These are phyloP conservation scores for Patiria miniata DNA, from an alignment of 35 echinoderm and acorn worm species.

Conservation along the genomic window DNA sequence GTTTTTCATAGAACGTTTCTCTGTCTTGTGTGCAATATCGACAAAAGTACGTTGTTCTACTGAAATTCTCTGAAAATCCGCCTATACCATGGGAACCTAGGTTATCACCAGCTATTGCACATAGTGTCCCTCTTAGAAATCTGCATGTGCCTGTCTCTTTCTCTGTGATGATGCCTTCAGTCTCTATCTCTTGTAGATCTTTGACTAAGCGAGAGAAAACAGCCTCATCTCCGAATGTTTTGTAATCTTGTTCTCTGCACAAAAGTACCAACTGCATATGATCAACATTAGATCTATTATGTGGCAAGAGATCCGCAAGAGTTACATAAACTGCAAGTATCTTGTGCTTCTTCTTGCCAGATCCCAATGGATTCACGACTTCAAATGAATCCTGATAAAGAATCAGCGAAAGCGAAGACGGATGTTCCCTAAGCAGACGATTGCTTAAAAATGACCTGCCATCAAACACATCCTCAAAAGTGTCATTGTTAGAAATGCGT, in stretches of 20 bases:
- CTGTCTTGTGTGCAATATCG: slow-evolving; percentile 16
- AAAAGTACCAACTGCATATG: slow-evolving; percentile 49
- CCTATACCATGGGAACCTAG: slow-evolving; percentile 20
- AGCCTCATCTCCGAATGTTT: slow-evolving; percentile 38
- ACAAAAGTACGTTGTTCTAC: slow-evolving; percentile 12
- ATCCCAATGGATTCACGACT: slow-evolving; percentile 62
- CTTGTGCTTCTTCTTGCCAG: slow-evolving; percentile 68
- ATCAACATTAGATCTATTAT: slow-evolving; percentile 55
- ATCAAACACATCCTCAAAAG: slow-evolving; percentile 21
- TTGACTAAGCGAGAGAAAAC: slow-evolving; percentile 34
- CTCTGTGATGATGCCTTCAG: slow-evolving; percentile 30
- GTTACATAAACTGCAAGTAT: slow-evolving; percentile 68
- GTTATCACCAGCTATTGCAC: slow-evolving; percentile 12
- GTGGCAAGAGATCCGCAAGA: slow-evolving; percentile 54
- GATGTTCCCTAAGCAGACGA: slow-evolving; percentile 38
- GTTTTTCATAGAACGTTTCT: slow-evolving; percentile 3
- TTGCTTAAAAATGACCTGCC: neutral
- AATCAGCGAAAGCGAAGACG: neutral
- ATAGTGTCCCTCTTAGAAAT: neutral
- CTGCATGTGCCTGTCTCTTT: neutral
- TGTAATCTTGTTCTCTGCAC: slow-evolving; percentile 63
- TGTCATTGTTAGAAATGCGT: neutral
- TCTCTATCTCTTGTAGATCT: slow-evolving; percentile 54
- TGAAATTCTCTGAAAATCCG: slow-evolving; percentile 31
- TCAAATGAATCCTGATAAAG: slow-evolving; percentile 53